A percentile compares a stretch with the other conserved stretches of the same genome.
Conservation (phyloP, 30 jellyfish, hydroid and myxozoan species). For the Hydractinia echinata region DNA sequence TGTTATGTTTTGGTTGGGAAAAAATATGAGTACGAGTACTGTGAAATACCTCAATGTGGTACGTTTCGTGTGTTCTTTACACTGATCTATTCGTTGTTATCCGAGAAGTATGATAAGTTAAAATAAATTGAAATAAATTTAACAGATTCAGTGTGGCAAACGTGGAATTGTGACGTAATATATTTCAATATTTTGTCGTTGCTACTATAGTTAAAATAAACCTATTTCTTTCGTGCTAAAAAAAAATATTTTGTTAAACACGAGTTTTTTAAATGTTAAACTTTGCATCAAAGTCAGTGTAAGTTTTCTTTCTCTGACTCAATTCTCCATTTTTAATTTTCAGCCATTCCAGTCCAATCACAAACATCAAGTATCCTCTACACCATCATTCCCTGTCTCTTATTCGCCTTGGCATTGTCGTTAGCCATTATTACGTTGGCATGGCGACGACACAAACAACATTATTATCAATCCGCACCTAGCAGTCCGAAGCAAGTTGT, state of each 20-base stretch:
- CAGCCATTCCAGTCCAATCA: conserved; percentile 70
- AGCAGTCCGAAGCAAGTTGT: conserved; percentile 64
- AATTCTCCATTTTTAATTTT: not conserved
- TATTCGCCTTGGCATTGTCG: conserved; percentile 75
- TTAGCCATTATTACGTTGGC: conserved; percentile 84
- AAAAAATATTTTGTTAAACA: too few relatives aligned
- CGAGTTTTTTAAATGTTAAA: too few relatives aligned
- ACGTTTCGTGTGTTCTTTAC: not conserved
- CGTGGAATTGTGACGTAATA: too few relatives aligned
- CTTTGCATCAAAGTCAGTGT: too few relatives aligned
- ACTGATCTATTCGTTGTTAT: not conserved
- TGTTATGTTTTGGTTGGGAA: conserved; percentile 42
- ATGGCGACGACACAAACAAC: conserved; percentile 88
- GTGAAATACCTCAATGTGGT: conserved; percentile 87
- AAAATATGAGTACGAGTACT: conserved; percentile 26
- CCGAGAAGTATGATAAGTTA: not conserved
- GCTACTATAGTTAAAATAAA: too few relatives aligned
- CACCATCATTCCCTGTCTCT: conserved; percentile 86
- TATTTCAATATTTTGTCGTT: too few relatives aligned
- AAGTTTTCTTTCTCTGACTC: too few relatives aligned
- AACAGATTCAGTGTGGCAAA: too few relatives aligned
- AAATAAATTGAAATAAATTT: too few relatives aligned
- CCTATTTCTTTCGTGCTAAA: too few relatives aligned
- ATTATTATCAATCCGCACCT: conserved; percentile 67
- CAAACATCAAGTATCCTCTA: conserved; percentile 77